phyloP scores from a whole-genome alignment of 2,888 invertebrate species.

The Caenorhabditis panamensis region DNA sequence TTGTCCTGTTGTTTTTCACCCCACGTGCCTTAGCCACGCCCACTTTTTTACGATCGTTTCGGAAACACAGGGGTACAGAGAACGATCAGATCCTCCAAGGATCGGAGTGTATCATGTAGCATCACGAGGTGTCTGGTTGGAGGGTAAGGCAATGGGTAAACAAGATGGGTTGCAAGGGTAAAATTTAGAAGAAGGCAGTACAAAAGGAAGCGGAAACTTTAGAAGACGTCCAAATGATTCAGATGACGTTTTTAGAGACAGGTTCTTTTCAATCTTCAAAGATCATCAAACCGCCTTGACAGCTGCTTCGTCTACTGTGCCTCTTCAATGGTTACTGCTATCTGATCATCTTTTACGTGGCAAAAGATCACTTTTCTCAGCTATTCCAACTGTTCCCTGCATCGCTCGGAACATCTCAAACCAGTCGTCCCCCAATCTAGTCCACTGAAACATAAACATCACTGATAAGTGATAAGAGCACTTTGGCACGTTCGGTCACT shows the following conservation, averaged over 20 bases:
- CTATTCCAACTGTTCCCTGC: no score
- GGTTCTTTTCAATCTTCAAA: not conserved
- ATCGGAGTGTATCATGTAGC: not conserved
- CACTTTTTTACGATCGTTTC: slow-evolving; percentile 11
- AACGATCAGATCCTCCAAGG: slow-evolving; percentile 5
- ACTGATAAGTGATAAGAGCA: slow-evolving; percentile 26
- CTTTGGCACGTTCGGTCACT: slow-evolving; percentile 20
- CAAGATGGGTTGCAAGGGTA: no score
- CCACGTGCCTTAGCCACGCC: slow-evolving; percentile 18
- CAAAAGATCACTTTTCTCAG: no score
- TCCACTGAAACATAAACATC: not conserved
- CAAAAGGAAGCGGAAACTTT: not conserved
- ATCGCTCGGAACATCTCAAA: not conserved
- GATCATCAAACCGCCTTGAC: not conserved
- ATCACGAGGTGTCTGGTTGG: not conserved
- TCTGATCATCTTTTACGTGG: not conserved
- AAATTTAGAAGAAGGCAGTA: not conserved
- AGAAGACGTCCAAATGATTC: not conserved
- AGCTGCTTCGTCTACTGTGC: not conserved
- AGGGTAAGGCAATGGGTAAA: not conserved
- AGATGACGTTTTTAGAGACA: not conserved
- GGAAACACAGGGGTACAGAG: not conserved
- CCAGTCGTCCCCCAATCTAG: not conserved
- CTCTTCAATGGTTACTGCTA: not conserved
- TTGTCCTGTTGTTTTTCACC: slow-evolving; percentile 13